Conservation (phyloP, 2,888 invertebrate species). For the Orchesellides sinensis region DNA sequence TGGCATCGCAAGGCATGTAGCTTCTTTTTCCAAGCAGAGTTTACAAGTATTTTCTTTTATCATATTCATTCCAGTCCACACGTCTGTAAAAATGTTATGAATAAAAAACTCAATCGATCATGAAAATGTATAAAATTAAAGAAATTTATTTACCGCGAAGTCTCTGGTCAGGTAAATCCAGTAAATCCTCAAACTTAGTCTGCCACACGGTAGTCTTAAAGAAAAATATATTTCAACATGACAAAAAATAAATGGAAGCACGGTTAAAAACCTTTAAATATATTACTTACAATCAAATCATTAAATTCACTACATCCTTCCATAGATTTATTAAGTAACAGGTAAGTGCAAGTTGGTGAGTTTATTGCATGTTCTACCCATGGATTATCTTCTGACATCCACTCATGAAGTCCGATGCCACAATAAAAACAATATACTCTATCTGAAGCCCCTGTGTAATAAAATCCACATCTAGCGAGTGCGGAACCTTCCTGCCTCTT, state of each 20-base stretch:
- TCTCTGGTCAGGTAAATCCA: no score
- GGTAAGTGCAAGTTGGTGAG: constrained; percentile 23
- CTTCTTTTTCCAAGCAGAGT: constrained; percentile 33
- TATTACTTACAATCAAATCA: no score
- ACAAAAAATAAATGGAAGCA: no score
- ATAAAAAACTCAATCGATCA: neutral
- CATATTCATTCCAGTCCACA: neutral
- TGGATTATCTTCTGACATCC: constrained; percentile 32
- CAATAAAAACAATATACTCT: constrained; percentile 59
- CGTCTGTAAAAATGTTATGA: constrained; percentile 6
- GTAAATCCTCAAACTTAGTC: no score
- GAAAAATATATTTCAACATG: no score
- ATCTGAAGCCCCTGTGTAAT: constrained; percentile 30
- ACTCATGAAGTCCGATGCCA: constrained; percentile 51
- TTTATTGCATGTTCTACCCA: constrained; percentile 62
- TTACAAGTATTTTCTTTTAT: constrained; percentile 27
- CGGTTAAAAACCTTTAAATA: no score
- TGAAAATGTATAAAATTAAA: neutral
- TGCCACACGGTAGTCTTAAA: no score
- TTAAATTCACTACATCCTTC: no score
- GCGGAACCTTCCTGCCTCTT: no score
- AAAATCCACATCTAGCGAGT: constrained; percentile 58
- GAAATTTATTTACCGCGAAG: no score
- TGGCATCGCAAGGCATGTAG: constrained; percentile 24
- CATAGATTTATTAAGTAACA: constrained; percentile 29